Base-by-base conservation (phyloP, 2,113 vertebrate species). In the Morphnarchus princeps region DNA sequence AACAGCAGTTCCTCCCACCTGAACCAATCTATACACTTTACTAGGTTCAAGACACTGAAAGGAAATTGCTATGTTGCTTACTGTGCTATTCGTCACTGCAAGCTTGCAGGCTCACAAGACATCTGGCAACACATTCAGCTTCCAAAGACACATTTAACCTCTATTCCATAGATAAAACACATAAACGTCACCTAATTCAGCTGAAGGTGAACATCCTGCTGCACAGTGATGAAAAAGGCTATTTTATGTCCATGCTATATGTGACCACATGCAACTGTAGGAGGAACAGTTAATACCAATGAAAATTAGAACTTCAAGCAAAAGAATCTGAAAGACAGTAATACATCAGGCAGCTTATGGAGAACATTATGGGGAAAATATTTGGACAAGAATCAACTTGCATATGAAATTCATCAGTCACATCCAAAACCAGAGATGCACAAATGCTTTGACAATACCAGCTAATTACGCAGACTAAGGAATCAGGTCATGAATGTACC, bases 341-440 rank as follows among this genome's bases (percentile, higher is more conserved):
- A 67, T 38, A 38, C 2, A 2, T 74, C 79, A 90, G 67, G 74
- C 77, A 93, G 40, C 70, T 95, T 67, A 76, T 29, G 63, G 82
- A 82, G 47, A 88, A 71, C 55, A 78, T 83, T 42, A 73, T 5
- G 25, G 52, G 26, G 89, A 34, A 94, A 92, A 93, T 40, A 93
- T 63, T 57, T 95, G 86, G 72, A 83, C 82, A 89, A 87, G 92
- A 95, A 92, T 87, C 94, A 95, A 69, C 92, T 78, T 24, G 94
- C 73, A 63, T 14, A 59, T 69, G 90, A 93, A 93, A 95, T 82
- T 81, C 76, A 85, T 70, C 90, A 81, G 82, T 78, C 76, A 55
- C 59, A 73, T 92, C 88, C 1, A 0, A 90, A 58, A 42, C 8
- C 58, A 62, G 92, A 76, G 77, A 81, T 57, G 67, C 74, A 58